These are phyloP conservation scores for Pristis pectinata DNA, from an alignment of 2,797 vertebrate genomes.

Conservation along the genomic window DNA sequence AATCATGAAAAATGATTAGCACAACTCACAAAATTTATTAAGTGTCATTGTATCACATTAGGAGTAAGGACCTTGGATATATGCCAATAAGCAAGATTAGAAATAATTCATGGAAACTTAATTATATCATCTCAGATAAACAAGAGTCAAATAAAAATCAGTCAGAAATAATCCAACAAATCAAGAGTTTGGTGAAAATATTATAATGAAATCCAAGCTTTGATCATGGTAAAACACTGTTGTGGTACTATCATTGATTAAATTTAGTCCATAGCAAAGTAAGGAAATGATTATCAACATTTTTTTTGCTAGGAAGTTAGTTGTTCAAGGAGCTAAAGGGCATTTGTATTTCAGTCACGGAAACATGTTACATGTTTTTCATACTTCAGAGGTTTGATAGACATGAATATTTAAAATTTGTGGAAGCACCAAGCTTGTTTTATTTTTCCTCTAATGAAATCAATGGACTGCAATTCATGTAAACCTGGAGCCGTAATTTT, in stretches of 20 bases:
- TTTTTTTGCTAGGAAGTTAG: not conserved
- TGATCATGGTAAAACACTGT: not conserved
- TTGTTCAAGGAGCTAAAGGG: not conserved
- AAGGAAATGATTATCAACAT: not conserved
- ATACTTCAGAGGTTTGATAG: not conserved
- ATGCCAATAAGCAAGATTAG: not conserved
- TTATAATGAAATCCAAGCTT: not conserved
- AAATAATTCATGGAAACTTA: not conserved
- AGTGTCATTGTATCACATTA: not conserved
- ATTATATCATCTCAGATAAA: not conserved
- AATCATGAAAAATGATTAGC: not conserved
- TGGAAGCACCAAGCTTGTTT: not conserved
- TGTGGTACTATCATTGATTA: not conserved
- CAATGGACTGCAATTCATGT: not conserved
- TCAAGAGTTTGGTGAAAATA: not conserved
- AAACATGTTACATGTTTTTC: not conserved
- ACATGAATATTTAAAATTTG: not conserved
- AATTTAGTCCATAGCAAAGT: not conserved
- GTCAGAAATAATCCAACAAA: not conserved
- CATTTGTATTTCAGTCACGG: not conserved
- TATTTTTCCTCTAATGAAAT: not conserved
- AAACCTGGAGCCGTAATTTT: not conserved
- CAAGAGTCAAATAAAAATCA: not conserved
- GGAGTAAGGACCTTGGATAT: not conserved
- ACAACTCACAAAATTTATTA: not conserved